Evolutionary conservation across 2,888 invertebrate genomes (phyloP).

Genomic region (Dolichomitus sp.): DNA sequence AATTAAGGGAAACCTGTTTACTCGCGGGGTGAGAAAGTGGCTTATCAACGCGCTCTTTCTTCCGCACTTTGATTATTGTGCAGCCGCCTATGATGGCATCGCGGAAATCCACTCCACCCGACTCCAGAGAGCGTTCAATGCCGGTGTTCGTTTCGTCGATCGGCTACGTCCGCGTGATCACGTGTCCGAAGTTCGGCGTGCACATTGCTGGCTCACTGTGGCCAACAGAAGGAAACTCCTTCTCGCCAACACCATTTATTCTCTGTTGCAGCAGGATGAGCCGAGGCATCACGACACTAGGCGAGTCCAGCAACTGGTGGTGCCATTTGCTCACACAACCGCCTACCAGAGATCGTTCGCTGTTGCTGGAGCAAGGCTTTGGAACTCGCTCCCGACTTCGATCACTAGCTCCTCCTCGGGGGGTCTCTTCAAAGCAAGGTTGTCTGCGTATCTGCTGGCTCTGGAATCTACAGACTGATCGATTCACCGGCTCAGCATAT

Average conservation of each 20-base stretch:
- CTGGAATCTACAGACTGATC: too few species aligned
- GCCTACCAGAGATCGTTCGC: not conserved
- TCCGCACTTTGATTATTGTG: constrained; percentile 24
- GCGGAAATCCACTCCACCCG: not conserved
- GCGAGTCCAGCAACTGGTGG: not conserved
- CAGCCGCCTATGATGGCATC: not conserved
- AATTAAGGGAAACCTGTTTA: not conserved
- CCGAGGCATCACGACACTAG: not conserved
- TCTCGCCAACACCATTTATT: not conserved
- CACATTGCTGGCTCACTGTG: not conserved
- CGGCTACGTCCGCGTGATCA: not conserved
- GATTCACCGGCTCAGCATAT: too few species aligned
- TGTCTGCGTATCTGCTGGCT: not conserved
- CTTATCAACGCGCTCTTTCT: not conserved
- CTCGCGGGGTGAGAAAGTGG: not conserved
- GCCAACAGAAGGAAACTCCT: not conserved
- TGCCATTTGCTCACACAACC: not conserved
- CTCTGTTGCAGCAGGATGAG: not conserved
- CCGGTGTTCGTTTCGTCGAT: not conserved
- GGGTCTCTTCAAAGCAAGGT: not conserved
- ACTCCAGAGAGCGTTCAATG: not conserved
- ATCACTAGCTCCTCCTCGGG: not conserved
- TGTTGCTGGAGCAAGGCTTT: not conserved
- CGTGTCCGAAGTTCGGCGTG: not conserved
- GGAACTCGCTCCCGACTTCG: not conserved